These are phyloP conservation scores for Oscheius sp. DNA, from an alignment of 2,888 invertebrate genomes.

Conservation along the genomic window DNA sequence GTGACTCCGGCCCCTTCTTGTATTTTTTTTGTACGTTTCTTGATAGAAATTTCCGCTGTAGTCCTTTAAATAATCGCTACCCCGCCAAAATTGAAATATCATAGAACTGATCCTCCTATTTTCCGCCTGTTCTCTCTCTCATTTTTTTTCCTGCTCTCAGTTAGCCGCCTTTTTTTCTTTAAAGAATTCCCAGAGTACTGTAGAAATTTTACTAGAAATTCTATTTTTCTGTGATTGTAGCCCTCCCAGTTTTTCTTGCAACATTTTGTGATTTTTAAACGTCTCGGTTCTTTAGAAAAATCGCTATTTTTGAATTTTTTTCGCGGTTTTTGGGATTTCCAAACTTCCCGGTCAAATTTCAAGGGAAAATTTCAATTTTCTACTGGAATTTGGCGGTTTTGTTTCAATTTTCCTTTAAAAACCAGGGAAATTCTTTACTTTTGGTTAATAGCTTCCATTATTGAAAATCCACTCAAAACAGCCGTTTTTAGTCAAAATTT, in stretches of 20 bases:
- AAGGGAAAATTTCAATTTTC: too few species aligned
- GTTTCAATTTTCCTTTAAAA: background rate
- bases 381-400: constrained; percentile 2
- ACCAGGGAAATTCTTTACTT: too few species aligned
- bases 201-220: background rate
- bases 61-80: background rate
- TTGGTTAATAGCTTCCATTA: too few species aligned
- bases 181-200: background rate
- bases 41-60: background rate
- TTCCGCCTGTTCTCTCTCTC: constrained; percentile 16
- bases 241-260: background rate
- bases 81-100: constrained; percentile 23
- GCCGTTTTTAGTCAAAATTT: too few species aligned
- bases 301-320: too few species aligned
- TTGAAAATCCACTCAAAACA: too few species aligned
- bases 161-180: background rate
- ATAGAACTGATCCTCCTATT: constrained; percentile 30
- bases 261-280: constrained; percentile 5
- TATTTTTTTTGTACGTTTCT: constrained; percentile 4
- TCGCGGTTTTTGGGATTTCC: too few species aligned
- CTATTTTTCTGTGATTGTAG: constrained; percentile 7
- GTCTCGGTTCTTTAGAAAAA: constrained; percentile 11
- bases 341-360: too few species aligned
- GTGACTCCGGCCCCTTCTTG: constrained; percentile 5
- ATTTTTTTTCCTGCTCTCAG: background rate